Conservation (phyloP, 2,113 vertebrate genomes). For the Terrapene triunguis region DNA sequence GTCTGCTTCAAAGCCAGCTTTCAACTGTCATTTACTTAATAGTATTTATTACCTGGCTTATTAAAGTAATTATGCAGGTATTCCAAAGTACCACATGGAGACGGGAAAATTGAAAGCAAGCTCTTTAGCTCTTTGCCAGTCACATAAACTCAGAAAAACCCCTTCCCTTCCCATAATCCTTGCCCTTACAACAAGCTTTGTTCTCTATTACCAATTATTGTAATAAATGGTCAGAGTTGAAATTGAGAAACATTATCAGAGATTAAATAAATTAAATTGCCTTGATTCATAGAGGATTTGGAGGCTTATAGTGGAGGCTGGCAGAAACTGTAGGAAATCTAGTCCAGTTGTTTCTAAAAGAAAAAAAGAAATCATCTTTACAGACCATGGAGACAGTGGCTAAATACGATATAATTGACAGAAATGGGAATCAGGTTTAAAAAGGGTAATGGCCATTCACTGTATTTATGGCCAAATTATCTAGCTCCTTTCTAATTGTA, state of each 20-base stretch:
- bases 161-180: neutral
- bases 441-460: neutral
- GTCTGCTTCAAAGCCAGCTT: slow-evolving; percentile 11
- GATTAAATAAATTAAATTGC: slow-evolving; percentile 22
- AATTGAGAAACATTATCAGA: slow-evolving; percentile 13
- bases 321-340: slow-evolving; percentile 36
- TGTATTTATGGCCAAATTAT: slow-evolving; percentile 1
- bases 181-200: fast-evolving
- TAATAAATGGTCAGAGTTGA: slow-evolving; percentile 21
- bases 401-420: slow-evolving; percentile 34
- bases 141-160: neutral
- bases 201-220: slow-evolving; percentile 3
- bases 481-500: slow-evolving; percentile 6
- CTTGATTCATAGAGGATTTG: slow-evolving; percentile 12
- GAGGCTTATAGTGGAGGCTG: neutral
- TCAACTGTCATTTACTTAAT: slow-evolving; percentile 39
- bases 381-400: slow-evolving; percentile 22
- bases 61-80: slow-evolving; percentile 48
- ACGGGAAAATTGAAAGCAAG: neutral
- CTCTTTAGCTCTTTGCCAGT: neutral
- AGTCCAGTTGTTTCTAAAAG: slow-evolving; percentile 39
- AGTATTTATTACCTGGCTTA: slow-evolving; percentile 43
- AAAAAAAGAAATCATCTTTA: slow-evolving; percentile 8
- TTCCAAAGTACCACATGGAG: neutral
- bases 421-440: slow-evolving; percentile 33